Evolutionary conservation across 1,140 invertebrate genomes (phyloP).

Genomic region (Musca vetustissima): DNA sequence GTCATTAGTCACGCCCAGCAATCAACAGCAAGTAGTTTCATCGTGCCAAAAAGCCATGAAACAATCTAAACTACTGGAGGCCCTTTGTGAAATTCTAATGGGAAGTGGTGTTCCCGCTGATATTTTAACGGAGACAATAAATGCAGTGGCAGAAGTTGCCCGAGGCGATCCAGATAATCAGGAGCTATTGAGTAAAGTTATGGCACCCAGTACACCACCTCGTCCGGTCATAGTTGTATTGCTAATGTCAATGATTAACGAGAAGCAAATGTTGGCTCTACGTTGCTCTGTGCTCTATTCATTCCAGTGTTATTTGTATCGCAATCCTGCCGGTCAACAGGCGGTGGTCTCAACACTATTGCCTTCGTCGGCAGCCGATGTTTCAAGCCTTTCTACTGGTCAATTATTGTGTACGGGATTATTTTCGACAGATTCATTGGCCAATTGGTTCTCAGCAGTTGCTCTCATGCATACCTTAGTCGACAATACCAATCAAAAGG

Average conservation of each 20-base stretch:
- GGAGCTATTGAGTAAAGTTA: conserved; percentile 87
- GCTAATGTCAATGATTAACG: conserved; percentile 98
- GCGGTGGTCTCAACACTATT: conserved; percentile 89
- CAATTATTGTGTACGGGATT: conserved; percentile 93
- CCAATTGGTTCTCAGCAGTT: conserved; percentile 96
- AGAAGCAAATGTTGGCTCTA: conserved; percentile 91
- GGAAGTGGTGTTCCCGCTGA: conserved; percentile 95
- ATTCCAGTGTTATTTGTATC: conserved; percentile 94
- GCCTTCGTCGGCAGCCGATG: conserved; percentile 77
- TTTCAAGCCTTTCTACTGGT: conserved; percentile 70
- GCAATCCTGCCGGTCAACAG: conserved; percentile 87
- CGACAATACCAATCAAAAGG: conserved; percentile 86
- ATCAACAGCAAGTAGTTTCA: conserved; percentile 70
- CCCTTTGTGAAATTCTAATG: conserved; percentile 89
- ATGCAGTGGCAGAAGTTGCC: conserved; percentile 92
- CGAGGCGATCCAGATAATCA: conserved; percentile 89
- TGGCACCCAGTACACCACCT: conserved; percentile 89
- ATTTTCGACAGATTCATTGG: conserved; percentile 87
- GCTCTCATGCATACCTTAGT: conserved; percentile 89
- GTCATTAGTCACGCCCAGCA: conserved; percentile 85
- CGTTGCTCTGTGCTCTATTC: conserved; percentile 96
- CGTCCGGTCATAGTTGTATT: conserved; percentile 91
- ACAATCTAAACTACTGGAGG: conserved; percentile 77
- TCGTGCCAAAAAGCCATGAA: conserved; percentile 89
- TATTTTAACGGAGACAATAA: conserved; percentile 94